These are phyloP conservation scores for Apocrypta bakeri DNA, from an alignment of 1,140 invertebrate species.

Conservation along the genomic window DNA sequence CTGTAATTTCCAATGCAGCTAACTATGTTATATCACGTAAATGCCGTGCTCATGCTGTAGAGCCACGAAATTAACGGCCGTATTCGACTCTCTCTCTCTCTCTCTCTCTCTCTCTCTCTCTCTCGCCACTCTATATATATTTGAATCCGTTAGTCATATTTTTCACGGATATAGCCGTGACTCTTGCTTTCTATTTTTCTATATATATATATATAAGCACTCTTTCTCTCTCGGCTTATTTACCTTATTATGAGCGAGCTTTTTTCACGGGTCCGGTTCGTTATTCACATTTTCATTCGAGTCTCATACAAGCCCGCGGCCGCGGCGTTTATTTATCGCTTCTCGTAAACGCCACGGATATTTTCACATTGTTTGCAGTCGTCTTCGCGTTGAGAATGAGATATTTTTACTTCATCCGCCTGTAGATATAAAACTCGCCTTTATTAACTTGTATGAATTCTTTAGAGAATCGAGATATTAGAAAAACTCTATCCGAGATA, in stretches of 20 bases:
- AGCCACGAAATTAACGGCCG: constrained; percentile 55
- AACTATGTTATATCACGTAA: constrained; percentile 61
- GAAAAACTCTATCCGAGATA: too few relatives aligned
- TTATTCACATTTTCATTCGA: constrained; percentile 38
- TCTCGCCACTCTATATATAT: background rate
- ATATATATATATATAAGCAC: background rate
- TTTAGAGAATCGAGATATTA: too few relatives aligned
- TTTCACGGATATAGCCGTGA: background rate
- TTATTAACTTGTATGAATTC: too few relatives aligned
- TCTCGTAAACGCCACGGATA: constrained; percentile 28
- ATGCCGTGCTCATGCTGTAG: constrained; percentile 45
- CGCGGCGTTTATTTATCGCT: background rate
- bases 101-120: background rate
- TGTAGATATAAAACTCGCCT: too few relatives aligned
- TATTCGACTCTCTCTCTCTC: constrained; percentile 29
- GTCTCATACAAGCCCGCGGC: background rate
- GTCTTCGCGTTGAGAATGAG: background rate
- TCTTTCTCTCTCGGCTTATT: constrained; percentile 27
- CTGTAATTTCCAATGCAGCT: constrained; percentile 64
- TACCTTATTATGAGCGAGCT: constrained; percentile 18
- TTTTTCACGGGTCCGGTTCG: constrained; percentile 32
- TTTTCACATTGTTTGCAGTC: background rate
- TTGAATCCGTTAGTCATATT: constrained; percentile 20
- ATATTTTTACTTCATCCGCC: too few relatives aligned
- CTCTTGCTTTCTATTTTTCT: background rate